These are phyloP conservation scores for Hydrocynus forskahlii DNA, from an alignment of 2,797 vertebrate genomes.

Conservation along the genomic window DNA sequence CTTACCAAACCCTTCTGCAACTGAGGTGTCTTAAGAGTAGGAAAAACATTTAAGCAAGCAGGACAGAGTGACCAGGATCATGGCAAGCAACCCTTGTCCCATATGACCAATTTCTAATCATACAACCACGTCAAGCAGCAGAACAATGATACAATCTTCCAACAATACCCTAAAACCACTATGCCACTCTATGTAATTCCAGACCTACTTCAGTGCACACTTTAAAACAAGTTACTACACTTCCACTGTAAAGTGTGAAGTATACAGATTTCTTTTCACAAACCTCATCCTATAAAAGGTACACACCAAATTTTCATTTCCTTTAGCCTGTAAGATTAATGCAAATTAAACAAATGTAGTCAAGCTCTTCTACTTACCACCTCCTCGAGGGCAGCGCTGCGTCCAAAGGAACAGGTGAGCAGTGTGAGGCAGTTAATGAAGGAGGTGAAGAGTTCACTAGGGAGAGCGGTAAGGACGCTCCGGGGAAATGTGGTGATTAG, in stretches of 20 bases:
- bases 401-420: conserved; percentile 97
- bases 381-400: conserved; percentile 97
- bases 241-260: too few relatives aligned
- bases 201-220: background rate
- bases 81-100: too few relatives aligned
- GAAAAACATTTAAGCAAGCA: too few relatives aligned
- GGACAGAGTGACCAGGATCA: too few relatives aligned
- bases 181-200: background rate
- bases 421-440: conserved; percentile 97
- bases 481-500: conserved; percentile 96
- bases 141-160: background rate
- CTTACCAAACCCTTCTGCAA: too few relatives aligned
- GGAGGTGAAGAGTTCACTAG: conserved; percentile 95
- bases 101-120: background rate
- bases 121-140: background rate
- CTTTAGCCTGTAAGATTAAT: background rate
- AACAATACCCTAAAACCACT: background rate
- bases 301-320: too few relatives aligned
- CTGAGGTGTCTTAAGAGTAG: too few relatives aligned
- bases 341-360: background rate
- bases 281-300: too few relatives aligned
- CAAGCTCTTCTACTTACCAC: conserved; percentile 81
- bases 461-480: conserved; percentile 91
- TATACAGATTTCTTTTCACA: background rate
- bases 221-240: background rate